These are phyloP conservation scores for Synanthedon formicaeformis DNA, from an alignment of 2,888 invertebrate genomes.

Conservation along the genomic window DNA sequence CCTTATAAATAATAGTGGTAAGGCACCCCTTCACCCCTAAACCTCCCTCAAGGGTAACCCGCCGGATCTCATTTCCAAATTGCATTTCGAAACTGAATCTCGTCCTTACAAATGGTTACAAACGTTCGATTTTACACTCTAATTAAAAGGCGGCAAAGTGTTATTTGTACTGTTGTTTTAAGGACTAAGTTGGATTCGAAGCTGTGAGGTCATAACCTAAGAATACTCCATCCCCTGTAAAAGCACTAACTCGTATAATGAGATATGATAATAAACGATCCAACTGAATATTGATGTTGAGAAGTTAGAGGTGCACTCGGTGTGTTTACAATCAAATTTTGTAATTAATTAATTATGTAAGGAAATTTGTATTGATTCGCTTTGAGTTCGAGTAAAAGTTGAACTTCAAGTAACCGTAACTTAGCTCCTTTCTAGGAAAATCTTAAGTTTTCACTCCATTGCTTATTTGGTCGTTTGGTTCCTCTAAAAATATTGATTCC, in stretches of 20 bases:
- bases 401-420: no score
- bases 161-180: slow-evolving; percentile 15
- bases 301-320: slow-evolving; percentile 60
- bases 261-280: slow-evolving; percentile 70
- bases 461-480: no score
- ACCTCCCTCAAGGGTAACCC: slow-evolving; percentile 48
- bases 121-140: slow-evolving; percentile 21
- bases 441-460: no score
- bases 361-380: background rate
- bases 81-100: slow-evolving; percentile 65
- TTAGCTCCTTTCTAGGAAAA: no score
- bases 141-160: slow-evolving; percentile 20
- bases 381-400: no score
- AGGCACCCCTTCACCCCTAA: slow-evolving; percentile 42
- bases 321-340: slow-evolving; percentile 40
- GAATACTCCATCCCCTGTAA: slow-evolving; percentile 45
- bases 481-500: no score
- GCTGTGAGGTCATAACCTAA: slow-evolving; percentile 57
- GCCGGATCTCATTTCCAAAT: slow-evolving; percentile 69
- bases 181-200: slow-evolving; percentile 37
- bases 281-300: slow-evolving; percentile 66
- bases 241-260: slow-evolving; percentile 71
- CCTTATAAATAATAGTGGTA: slow-evolving; percentile 70
- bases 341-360: slow-evolving; percentile 13
- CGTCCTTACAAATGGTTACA: slow-evolving; percentile 45